Percentiles rank a stretch among this genome's conserved stretches.
These are phyloP conservation scores for Rhabdornis inornatus DNA, from an alignment of 2,113 vertebrate species.

Conservation along the genomic window DNA sequence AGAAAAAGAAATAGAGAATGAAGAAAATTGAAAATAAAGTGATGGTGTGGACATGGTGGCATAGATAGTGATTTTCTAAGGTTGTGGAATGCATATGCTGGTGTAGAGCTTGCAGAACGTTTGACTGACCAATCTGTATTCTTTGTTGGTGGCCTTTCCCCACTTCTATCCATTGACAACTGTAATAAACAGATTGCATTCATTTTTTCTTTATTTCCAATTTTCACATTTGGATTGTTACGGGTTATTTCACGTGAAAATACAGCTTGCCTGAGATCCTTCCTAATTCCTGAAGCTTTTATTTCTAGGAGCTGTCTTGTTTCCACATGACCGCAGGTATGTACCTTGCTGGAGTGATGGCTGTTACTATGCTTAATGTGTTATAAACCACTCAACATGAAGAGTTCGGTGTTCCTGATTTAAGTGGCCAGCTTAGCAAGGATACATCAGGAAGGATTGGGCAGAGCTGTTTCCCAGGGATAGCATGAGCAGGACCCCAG, in stretches of 20 bases:
- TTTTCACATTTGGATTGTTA: background rate
- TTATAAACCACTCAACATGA: background rate
- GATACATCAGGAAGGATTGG: background rate
- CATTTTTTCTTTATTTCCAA: background rate
- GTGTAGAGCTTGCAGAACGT: background rate
- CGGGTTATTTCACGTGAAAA: background rate
- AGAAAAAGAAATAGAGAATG: background rate
- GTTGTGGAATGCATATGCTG: background rate
- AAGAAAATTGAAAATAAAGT: background rate
- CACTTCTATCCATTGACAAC: background rate
- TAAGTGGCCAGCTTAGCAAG: background rate
- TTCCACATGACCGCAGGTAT: background rate
- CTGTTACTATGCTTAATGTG: background rate
- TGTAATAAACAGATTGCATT: background rate
- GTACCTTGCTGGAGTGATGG: background rate
- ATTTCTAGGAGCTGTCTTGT: background rate
- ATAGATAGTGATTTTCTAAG: background rate
- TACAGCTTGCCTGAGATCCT: background rate
- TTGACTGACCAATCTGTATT: background rate
- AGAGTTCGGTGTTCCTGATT: background rate
- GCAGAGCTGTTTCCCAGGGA: background rate
- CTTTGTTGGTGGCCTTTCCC: fast-evolving
- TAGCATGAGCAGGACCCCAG: background rate
- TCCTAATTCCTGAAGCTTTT: background rate
- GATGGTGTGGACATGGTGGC: background rate